Percentiles rank a stretch among this genome's conserved stretches.
Conservation (phyloP, 2,113 vertebrate species). For the Pseudorasbora parva region DNA sequence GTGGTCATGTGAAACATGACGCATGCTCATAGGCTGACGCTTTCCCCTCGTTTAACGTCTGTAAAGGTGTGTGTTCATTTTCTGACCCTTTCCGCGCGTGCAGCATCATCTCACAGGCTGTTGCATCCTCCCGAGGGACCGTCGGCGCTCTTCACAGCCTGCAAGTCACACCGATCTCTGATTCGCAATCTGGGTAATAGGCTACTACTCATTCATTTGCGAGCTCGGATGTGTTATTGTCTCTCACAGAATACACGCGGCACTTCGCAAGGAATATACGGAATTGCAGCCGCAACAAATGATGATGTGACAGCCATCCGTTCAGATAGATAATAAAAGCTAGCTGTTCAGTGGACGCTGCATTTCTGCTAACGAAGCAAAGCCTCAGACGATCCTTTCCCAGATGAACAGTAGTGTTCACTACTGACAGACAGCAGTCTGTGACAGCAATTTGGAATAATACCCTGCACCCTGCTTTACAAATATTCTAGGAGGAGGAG, state of each 20-base stretch:
- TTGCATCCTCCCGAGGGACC: constrained; percentile 42
- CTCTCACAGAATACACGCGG: background rate
- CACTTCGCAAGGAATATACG: background rate
- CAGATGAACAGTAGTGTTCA: constrained; percentile 28
- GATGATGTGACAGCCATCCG: constrained; percentile 34
- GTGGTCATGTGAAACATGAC: constrained; percentile 40
- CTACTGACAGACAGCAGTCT: background rate
- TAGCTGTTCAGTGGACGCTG: constrained; percentile 38
- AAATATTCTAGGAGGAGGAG: background rate
- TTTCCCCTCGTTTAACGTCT: background rate
- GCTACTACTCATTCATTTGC: background rate
- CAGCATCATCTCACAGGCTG: constrained; percentile 13
- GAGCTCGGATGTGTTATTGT: constrained; percentile 22
- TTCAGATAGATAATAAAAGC: constrained; percentile 14
- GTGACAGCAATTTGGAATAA: constrained; percentile 39
- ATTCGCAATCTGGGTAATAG: constrained; percentile 8
- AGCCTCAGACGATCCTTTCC: constrained; percentile 32
- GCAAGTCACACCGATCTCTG: background rate
- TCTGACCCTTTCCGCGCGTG: constrained; percentile 13
- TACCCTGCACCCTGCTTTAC: background rate
- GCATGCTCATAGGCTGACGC: constrained; percentile 16
- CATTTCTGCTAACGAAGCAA: constrained; percentile 53
- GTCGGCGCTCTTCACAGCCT: background rate
- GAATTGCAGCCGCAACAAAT: constrained; percentile 1
- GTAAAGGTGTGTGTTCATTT: constrained; percentile 20